Conservation (phyloP, 64 coral and sea anemone species). For the Stichodactyla helianthus region DNA sequence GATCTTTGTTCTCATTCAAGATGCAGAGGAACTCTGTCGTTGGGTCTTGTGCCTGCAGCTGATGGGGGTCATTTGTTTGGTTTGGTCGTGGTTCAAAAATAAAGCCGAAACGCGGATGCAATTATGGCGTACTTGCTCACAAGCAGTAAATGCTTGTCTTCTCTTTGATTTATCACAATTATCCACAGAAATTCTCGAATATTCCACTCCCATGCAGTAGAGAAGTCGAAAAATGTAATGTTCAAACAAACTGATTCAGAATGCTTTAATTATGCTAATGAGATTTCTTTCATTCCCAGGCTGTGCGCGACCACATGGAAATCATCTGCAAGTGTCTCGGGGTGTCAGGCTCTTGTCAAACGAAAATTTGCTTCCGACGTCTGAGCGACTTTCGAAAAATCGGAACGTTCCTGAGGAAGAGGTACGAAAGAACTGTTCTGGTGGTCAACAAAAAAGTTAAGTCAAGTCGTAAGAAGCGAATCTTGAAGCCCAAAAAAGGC, state of each 20-base stretch:
- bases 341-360: constrained; percentile 62
- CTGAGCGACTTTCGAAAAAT: constrained; percentile 61
- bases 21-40: too few species aligned
- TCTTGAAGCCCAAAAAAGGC: constrained; percentile 9
- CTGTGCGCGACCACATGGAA: constrained; percentile 69
- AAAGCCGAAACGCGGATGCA: too few species aligned
- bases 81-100: too few species aligned
- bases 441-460: constrained; percentile 27
- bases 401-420: constrained; percentile 38
- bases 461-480: constrained; percentile 20
- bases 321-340: constrained; percentile 74
- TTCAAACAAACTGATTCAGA: background rate
- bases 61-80: too few species aligned
- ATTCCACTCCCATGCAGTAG: too few species aligned
- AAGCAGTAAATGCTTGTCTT: too few species aligned
- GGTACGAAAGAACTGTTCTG: constrained; percentile 40
- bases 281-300: constrained; percentile 35
- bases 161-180: too few species aligned
- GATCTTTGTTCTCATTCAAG: too few species aligned
- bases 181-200: too few species aligned
- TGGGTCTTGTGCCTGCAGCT: too few species aligned
- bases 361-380: constrained; percentile 67
- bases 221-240: background rate
- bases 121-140: too few species aligned
- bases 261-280: background rate